These are phyloP conservation scores for Tubulanus polymorphus DNA, from an alignment of 2,888 invertebrate genomes.

Conservation along the genomic window DNA sequence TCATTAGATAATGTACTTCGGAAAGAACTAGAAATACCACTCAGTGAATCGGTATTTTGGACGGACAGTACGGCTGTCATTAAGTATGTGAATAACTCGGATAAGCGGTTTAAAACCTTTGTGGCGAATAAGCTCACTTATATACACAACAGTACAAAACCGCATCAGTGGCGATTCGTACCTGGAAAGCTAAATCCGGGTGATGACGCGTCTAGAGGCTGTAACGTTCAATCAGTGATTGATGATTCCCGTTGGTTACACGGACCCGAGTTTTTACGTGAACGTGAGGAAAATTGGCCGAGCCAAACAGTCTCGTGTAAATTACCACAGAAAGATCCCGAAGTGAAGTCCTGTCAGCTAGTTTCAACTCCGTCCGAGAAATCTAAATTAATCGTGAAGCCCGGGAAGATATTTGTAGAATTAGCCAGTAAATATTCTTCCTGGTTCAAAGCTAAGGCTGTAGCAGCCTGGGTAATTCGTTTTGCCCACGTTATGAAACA, in stretches of 20 bases:
- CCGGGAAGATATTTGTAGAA: too few relatives aligned
- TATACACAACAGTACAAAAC: background rate
- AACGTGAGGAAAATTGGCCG: background rate
- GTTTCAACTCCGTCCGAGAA: too few relatives aligned
- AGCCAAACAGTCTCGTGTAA: background rate
- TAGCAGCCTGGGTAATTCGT: slow-evolving; percentile 1
- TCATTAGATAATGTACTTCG: background rate
- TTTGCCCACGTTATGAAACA: background rate
- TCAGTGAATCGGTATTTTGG: slow-evolving; percentile 6
- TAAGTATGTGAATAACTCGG: slow-evolving; percentile 1
- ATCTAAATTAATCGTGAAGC: too few relatives aligned
- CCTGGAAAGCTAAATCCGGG: slow-evolving; percentile 2
- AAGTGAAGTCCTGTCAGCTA: too few relatives aligned
- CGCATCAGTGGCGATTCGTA: slow-evolving; percentile 5
- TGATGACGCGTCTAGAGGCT: slow-evolving; percentile 3
- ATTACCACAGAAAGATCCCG: background rate
- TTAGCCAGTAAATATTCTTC: background rate
- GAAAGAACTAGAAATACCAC: background rate
- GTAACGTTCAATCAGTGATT: background rate
- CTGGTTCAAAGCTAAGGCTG: background rate
- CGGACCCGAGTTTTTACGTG: slow-evolving; percentile 4
- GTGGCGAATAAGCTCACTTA: slow-evolving; percentile 4
- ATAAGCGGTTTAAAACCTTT: slow-evolving; percentile 6
- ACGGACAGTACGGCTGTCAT: slow-evolving; percentile 6
- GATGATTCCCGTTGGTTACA: background rate